phyloP scores from a whole-genome alignment of 1,140 invertebrate genomes.

The Procambarus virginalis region DNA sequence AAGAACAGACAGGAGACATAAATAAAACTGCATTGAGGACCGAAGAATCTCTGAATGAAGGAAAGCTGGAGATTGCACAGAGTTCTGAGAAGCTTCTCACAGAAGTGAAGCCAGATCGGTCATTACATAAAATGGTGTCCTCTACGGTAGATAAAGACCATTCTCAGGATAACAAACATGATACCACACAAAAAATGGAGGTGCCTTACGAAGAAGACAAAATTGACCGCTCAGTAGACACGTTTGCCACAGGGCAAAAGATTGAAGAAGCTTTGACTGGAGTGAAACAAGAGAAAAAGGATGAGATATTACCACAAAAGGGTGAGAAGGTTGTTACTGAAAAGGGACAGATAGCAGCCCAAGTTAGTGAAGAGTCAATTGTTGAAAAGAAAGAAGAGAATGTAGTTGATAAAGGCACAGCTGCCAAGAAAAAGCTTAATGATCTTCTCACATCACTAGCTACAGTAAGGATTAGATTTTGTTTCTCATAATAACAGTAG shows the following conservation, averaged over 20 bases:
- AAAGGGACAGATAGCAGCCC: background rate
- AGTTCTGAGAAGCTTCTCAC: background rate
- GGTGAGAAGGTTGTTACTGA: background rate
- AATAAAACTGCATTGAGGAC: background rate
- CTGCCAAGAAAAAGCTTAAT: conserved; percentile 16
- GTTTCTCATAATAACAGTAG: too few species aligned
- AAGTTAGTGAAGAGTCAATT: background rate
- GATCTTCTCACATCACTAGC: conserved; percentile 23
- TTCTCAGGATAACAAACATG: background rate
- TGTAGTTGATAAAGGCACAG: background rate
- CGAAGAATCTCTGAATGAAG: background rate
- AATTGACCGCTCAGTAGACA: background rate
- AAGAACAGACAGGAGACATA: background rate
- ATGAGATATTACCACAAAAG: background rate
- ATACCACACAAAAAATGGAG: background rate
- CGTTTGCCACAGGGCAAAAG: too few species aligned
- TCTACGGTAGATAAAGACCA: background rate
- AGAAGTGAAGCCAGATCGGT: background rate
- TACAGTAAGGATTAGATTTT: background rate
- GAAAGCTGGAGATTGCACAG: background rate
- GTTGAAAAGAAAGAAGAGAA: background rate
- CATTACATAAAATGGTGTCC: background rate
- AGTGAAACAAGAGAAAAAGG: background rate
- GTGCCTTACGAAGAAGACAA: background rate
- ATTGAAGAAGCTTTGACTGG: background rate